Evolutionary conservation across 2,888 invertebrate genomes (phyloP).

Genomic region (Protonemura montana): DNA sequence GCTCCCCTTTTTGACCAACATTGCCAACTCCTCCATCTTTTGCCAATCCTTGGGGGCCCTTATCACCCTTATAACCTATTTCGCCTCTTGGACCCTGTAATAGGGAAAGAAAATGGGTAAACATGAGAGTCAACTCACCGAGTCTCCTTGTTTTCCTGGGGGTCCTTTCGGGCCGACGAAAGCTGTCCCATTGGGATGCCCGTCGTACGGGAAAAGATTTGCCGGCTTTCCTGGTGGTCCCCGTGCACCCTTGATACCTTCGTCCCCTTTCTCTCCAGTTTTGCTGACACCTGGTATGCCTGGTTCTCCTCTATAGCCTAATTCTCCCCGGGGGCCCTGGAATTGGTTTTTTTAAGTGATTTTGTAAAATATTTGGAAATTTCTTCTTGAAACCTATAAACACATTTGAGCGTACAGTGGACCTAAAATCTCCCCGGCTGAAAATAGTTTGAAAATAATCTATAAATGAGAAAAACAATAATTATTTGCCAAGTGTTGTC

Average conservation of each 20-base stretch:
- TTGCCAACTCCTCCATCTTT: conserved; percentile 68
- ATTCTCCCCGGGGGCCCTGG: not conserved
- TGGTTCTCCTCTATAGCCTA: not conserved
- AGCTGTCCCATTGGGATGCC: not conserved
- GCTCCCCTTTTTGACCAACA: conserved; percentile 72
- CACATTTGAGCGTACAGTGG: too few relatives aligned
- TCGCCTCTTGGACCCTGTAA: conserved; percentile 73
- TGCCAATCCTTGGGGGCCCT: conserved; percentile 68
- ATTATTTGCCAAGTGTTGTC: too few relatives aligned
- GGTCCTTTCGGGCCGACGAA: not conserved
- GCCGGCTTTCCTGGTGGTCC: not conserved
- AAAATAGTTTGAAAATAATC: too few relatives aligned
- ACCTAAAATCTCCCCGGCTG: too few relatives aligned
- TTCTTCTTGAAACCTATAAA: too few relatives aligned
- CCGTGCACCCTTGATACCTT: not conserved
- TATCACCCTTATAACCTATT: conserved; percentile 74
- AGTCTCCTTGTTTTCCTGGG: not conserved
- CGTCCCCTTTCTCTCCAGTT: not conserved
- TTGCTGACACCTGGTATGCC: not conserved
- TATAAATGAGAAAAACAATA: too few relatives aligned
- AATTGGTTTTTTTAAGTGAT: not conserved
- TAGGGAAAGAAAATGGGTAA: not conserved
- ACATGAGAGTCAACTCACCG: not conserved
- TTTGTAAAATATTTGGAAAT: not conserved
- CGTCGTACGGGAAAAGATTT: not conserved